These are phyloP conservation scores for Furcula furcula DNA, from an alignment of 2,888 invertebrate species.

Conservation along the genomic window DNA sequence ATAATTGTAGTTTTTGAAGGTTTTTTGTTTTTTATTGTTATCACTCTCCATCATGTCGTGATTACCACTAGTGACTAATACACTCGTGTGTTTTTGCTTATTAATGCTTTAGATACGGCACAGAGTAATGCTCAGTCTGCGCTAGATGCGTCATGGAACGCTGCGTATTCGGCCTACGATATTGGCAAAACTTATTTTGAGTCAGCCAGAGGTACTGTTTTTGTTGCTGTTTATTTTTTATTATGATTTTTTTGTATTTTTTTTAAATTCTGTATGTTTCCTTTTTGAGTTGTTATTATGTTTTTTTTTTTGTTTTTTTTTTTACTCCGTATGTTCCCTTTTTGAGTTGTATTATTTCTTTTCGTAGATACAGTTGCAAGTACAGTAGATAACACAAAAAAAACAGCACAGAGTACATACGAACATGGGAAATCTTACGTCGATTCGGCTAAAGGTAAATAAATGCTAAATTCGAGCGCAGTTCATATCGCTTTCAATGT, in stretches of 20 bases:
- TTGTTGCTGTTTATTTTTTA: neutral
- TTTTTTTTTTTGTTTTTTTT: conserved; percentile 14
- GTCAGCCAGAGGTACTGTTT: conserved; percentile 44
- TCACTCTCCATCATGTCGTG: conserved; percentile 15
- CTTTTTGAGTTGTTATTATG: conserved; percentile 9
- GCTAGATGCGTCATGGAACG: conserved; percentile 45
- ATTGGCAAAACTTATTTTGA: conserved; percentile 56
- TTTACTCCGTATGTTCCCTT: conserved; percentile 10
- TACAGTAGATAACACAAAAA: conserved; percentile 68
- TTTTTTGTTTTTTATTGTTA: conserved; percentile 13
- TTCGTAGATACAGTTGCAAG: conserved; percentile 59
- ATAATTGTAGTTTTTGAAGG: conserved; percentile 12
- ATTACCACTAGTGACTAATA: conserved; percentile 27
- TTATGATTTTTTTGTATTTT: neutral
- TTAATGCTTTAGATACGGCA: conserved; percentile 53
- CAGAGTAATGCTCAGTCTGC: conserved; percentile 53
- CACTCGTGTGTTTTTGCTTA: conserved; percentile 30
- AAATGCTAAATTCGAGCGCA: conserved; percentile 16
- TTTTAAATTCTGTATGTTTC: conserved; percentile 1
- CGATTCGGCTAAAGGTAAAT: conserved; percentile 66
- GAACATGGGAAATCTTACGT: conserved; percentile 57
- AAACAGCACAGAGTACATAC: conserved; percentile 62
- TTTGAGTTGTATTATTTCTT: conserved; percentile 8
- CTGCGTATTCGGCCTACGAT: conserved; percentile 55
- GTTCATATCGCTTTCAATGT: conserved; percentile 3